A percentile compares a stretch with the other conserved stretches of the same genome.
Conservation (phyloP, 2,113 vertebrate genomes). For the Sinocyclocheilus anshuiensis region DNA sequence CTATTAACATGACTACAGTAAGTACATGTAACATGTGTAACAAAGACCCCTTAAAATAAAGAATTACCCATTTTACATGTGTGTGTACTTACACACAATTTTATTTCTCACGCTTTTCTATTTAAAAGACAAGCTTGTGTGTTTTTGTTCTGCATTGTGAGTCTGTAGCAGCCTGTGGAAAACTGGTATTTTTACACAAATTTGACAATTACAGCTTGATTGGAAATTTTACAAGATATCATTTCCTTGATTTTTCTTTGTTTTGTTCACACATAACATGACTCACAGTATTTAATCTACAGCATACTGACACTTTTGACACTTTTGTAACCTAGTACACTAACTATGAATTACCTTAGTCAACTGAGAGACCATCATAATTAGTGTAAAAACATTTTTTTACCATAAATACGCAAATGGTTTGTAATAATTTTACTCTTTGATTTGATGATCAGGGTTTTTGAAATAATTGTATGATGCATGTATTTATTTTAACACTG, state of each 20-base stretch:
- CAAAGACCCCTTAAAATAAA: too few relatives aligned
- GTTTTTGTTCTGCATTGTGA: background rate
- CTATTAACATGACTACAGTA: too few relatives aligned
- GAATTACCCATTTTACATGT: too few relatives aligned
- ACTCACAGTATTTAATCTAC: background rate
- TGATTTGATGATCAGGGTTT: too few relatives aligned
- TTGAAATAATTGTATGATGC: too few relatives aligned
- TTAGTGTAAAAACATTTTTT: background rate
- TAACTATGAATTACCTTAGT: background rate
- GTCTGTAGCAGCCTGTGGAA: background rate
- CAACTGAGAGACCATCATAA: background rate
- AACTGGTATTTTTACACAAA: background rate
- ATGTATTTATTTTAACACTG: too few relatives aligned
- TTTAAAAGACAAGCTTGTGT: background rate
- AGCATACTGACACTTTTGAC: background rate
- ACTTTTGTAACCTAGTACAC: background rate
- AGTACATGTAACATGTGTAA: too few relatives aligned
- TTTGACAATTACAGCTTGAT: background rate
- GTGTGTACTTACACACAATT: background rate
- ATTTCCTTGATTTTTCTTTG: background rate
- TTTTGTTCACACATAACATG: background rate
- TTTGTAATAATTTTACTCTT: background rate
- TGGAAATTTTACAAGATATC: background rate
- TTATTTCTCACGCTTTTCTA: background rate
- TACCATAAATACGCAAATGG: background rate